A percentile compares a stretch with the other conserved stretches of the same genome.
These are phyloP conservation scores for Enteromius argenteus DNA, from an alignment of 2,797 vertebrate species.

Conservation along the genomic window DNA sequence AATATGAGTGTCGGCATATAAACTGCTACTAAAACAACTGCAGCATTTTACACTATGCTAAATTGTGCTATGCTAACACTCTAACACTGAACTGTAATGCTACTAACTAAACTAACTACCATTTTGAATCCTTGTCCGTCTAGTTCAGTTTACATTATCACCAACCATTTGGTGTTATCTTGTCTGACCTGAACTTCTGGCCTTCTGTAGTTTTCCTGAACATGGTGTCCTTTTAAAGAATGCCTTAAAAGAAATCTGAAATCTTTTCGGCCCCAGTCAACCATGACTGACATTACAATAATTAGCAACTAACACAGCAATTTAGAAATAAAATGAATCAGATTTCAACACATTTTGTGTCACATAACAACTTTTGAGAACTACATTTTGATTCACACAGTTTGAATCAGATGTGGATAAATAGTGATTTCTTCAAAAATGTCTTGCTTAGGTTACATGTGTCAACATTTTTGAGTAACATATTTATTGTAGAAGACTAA, in stretches of 20 bases:
- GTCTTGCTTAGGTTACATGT: neutral
- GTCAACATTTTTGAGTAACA: constrained; percentile 1
- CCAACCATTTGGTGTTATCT: neutral
- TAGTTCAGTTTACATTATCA: neutral
- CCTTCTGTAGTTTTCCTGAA: neutral
- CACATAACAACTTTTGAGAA: neutral
- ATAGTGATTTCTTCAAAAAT: neutral
- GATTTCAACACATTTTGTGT: neutral
- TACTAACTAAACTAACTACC: neutral
- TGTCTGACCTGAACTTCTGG: neutral
- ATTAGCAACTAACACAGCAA: neutral
- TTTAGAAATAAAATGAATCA: constrained; percentile 1
- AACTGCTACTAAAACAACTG: neutral
- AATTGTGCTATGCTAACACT: neutral
- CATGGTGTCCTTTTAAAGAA: neutral
- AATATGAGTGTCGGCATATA: neutral
- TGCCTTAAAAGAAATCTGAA: neutral
- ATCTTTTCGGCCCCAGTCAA: neutral
- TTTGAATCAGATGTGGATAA: neutral
- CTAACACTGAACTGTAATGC: neutral
- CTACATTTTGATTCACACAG: neutral
- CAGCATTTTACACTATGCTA: constrained; percentile 9
- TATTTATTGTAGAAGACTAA: constrained; percentile 3
- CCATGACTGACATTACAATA: neutral
- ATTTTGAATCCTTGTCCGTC: neutral